Conservation (phyloP, 2,113 vertebrate genomes). For the Callochromis pleurospilus region DNA sequence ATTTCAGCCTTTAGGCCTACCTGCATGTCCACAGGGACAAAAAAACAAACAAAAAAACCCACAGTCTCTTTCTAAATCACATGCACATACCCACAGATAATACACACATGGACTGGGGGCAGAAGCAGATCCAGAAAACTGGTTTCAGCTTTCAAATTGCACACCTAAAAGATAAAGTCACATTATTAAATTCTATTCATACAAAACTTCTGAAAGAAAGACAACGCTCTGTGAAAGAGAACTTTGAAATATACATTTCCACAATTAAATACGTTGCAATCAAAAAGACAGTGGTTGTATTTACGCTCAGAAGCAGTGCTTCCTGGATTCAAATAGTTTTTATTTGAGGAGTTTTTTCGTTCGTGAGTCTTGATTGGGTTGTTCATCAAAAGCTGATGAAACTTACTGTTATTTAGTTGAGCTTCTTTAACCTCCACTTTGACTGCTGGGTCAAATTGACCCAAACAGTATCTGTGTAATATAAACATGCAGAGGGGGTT, state of each 20-base stretch:
- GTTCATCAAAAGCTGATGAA: background rate
- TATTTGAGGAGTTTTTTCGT: rapidly evolving
- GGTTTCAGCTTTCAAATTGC: background rate
- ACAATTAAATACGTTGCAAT: background rate
- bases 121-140: background rate
- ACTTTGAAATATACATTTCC: background rate
- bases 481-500: background rate
- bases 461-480: background rate
- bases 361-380: background rate
- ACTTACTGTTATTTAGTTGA: background rate
- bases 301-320: background rate
- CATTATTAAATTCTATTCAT: background rate
- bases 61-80: background rate
- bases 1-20: slow-evolving; percentile 58
- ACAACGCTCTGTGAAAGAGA: background rate
- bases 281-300: background rate
- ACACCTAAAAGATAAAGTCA: background rate
- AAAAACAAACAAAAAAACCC: slow-evolving; percentile 27
- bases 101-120: background rate
- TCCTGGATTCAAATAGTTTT: background rate
- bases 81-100: background rate
- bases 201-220: background rate
- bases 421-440: background rate
- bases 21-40: slow-evolving; percentile 30
- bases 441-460: background rate